A percentile compares a stretch with the other conserved stretches of the same genome.
phyloP scores from a whole-genome alignment of 92 coral and sea anemone genomes.

The Ricordea florida region DNA sequence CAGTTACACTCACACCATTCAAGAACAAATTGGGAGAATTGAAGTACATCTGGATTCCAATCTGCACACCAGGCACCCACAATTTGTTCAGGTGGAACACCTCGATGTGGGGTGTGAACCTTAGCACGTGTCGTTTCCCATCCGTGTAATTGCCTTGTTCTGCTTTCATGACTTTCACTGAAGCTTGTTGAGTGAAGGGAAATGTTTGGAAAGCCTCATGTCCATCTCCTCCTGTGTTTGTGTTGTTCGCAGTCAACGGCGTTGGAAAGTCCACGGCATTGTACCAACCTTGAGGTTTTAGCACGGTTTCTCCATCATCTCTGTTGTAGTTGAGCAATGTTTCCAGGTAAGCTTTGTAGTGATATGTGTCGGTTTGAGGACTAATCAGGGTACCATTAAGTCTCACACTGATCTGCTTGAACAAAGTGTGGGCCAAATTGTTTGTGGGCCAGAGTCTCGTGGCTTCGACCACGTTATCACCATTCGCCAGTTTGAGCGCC shows the following conservation, averaged over 20 bases:
- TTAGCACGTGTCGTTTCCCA: not conserved
- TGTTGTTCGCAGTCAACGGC: not conserved
- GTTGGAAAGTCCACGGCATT: not conserved
- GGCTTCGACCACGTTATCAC: not conserved
- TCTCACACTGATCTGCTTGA: not conserved
- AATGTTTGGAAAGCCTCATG: not conserved
- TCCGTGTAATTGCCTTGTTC: not conserved
- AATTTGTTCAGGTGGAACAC: not conserved
- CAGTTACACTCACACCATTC: not conserved
- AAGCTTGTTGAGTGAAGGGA: not conserved
- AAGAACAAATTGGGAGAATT: not conserved
- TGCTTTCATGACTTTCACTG: not conserved
- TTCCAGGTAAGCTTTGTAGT: slow-evolving; percentile 1
- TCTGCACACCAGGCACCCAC: slow-evolving; percentile 3
- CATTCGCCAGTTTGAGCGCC: not conserved
- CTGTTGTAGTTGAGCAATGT: slow-evolving; percentile 4
- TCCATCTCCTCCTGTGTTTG: not conserved
- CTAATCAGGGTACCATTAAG: not conserved
- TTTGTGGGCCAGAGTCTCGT: not conserved
- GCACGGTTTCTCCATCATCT: not conserved
- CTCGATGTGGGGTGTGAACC: not conserved
- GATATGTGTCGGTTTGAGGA: slow-evolving; percentile 13
- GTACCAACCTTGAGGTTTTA: slow-evolving; percentile 7
- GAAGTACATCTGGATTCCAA: not conserved
- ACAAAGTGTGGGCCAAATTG: not conserved